Evolutionary conservation across 53 echinoderm and acorn worm species (phyloP).

Genomic region (Holothuria scabra): DNA sequence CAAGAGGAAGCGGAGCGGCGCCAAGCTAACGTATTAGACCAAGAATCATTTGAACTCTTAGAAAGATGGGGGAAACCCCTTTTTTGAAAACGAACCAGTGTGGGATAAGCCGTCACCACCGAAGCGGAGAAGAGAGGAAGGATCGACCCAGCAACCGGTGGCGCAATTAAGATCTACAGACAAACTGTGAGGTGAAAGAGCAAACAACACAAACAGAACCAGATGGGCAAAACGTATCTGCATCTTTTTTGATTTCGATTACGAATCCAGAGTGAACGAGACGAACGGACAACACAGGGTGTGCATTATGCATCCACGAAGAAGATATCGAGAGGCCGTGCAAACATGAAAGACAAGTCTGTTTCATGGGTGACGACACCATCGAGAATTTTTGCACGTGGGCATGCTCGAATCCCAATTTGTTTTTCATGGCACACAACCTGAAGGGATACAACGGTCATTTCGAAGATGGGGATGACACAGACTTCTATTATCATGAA

Average conservation of each 20-base stretch:
- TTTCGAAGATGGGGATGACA: not conserved
- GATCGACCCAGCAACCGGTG: too few species aligned
- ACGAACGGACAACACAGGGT: not conserved
- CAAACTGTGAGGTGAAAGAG: slow-evolving; percentile 9
- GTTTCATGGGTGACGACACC: not conserved
- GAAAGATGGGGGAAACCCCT: too few species aligned
- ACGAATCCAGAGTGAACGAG: not conserved
- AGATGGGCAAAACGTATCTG: not conserved
- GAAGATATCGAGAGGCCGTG: too few species aligned
- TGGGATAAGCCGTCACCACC: too few species aligned
- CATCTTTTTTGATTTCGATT: not conserved
- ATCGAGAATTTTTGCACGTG: slow-evolving; percentile 6
- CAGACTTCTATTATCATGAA: not conserved
- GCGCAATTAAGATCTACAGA: too few species aligned
- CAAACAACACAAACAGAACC: not conserved
- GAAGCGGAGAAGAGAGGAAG: too few species aligned
- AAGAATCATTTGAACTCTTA: too few species aligned
- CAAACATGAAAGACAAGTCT: not conserved
- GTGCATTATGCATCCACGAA: not conserved
- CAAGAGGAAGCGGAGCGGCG: not conserved
- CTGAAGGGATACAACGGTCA: slow-evolving; percentile 34
- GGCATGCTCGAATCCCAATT: not conserved
- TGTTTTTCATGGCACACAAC: slow-evolving; percentile 60
- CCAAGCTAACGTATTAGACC: too few species aligned
- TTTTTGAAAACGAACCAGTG: too few species aligned